A percentile compares a stretch with the other conserved stretches of the same genome.
Conservation (phyloP, 2,888 invertebrate species). For the Heliconius hortense region DNA sequence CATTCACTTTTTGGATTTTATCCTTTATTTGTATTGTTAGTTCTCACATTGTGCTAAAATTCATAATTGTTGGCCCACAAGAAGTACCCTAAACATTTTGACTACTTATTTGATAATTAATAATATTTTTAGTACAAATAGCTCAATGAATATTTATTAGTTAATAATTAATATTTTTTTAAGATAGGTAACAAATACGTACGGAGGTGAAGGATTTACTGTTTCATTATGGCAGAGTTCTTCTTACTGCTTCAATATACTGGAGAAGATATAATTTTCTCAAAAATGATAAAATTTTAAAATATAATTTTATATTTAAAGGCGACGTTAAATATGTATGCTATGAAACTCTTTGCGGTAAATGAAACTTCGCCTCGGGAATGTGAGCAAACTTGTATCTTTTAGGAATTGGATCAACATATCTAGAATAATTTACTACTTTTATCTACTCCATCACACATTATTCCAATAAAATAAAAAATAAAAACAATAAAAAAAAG, state of each 20-base stretch:
- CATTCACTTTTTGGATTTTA: too few species aligned
- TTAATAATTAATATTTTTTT: too few species aligned
- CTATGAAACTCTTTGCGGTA: background rate
- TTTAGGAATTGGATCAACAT: slow-evolving; percentile 1
- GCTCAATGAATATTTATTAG: too few species aligned
- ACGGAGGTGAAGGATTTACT: background rate
- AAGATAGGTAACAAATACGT: background rate
- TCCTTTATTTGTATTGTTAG: too few species aligned
- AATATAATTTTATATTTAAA: background rate
- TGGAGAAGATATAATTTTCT: background rate
- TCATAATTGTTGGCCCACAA: too few species aligned
- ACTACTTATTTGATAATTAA: too few species aligned
- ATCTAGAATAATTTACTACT: slow-evolving; percentile 1
- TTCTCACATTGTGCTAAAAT: too few species aligned
- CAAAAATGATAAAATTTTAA: background rate
- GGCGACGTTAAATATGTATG: background rate
- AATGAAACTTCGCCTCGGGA: background rate
- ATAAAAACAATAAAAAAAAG: too few species aligned
- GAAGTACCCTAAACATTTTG: too few species aligned
- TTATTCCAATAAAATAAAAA: too few species aligned
- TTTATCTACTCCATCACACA: background rate
- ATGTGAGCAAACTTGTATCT: background rate
- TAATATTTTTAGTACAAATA: too few species aligned
- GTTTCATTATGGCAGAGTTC: background rate
- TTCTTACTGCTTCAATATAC: background rate